Evolutionary conservation across 2,797 vertebrate species (phyloP).

Genomic region (Hypotaenidia philippensis): DNA sequence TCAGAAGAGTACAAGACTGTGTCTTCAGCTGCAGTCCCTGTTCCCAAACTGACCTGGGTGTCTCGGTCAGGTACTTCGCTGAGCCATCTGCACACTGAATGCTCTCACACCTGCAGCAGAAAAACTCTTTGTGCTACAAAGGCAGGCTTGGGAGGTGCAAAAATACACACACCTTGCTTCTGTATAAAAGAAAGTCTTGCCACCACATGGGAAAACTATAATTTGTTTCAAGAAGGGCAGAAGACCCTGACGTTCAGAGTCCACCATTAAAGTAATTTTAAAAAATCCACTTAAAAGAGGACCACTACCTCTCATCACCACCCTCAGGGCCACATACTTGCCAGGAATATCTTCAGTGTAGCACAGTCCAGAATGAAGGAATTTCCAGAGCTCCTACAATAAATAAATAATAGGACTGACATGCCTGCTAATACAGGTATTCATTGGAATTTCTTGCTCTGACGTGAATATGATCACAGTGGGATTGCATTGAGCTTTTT

Average conservation of each 20-base stretch:
- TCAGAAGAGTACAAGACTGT: not conserved
- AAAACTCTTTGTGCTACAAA: not conserved
- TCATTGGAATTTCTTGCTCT: not conserved
- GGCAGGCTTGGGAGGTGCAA: not conserved
- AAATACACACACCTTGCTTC: not conserved
- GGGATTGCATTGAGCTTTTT: not conserved
- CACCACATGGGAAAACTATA: not conserved
- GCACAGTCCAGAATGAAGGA: not conserved
- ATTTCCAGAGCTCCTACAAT: not conserved
- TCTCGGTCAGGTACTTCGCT: not conserved
- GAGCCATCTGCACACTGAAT: not conserved
- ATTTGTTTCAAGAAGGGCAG: not conserved
- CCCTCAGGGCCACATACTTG: not conserved
- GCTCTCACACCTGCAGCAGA: accelerated
- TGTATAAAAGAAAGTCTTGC: not conserved
- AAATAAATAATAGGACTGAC: not conserved
- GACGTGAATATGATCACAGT: accelerated
- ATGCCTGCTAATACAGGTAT: not conserved
- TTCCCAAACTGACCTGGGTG: not conserved
- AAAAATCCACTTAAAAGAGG: not conserved
- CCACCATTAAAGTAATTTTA: not conserved
- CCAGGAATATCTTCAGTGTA: not conserved
- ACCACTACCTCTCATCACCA: not conserved
- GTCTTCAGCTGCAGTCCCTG: not conserved
- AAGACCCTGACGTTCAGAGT: not conserved